Base-by-base conservation (phyloP, 2,888 invertebrate species). In the Baronia brevicornis region DNA sequence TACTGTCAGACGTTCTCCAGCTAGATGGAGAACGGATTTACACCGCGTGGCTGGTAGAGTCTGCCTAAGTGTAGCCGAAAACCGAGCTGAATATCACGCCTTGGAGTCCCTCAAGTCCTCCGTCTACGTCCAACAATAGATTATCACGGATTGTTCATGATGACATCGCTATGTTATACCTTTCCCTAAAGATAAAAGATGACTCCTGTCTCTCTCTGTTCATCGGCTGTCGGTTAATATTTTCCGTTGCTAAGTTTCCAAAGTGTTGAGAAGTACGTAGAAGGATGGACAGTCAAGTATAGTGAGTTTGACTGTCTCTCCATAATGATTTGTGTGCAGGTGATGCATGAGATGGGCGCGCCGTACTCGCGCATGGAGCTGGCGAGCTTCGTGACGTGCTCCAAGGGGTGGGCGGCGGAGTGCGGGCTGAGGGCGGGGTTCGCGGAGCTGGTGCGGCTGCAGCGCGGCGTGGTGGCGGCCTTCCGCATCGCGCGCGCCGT, bases 351-450 rank as follows among this genome's bases (percentile, higher is more conserved):
- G 68, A 90, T 98, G 93, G 97, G 97, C 0, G 85, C 88, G 5
- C 96, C 96, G 0, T 97, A 95, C 73, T 82, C 72, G 38, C 65
- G 84, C 21, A 89, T 96, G 89, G 96, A 97, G 72, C 77, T 98
- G 48, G 95, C 93, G 2, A 96, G 96, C 43, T 98, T 97, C 77
- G 91, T 95, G 90, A 96, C 97, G 2, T 90, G 92, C 29, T 97
- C 97, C 1, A 98, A 98, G 86, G 98, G 94, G 26, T 94, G 90
- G 71, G 90, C 93, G 86, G 93, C 91, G 30, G 97, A 97, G 69
- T 97, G 97, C 67, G 97, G 97, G 31, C 88, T 96, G 45, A 89
- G 97, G 34, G 95, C 96, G 11, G 98, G 97, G 5, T 97, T 94
- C 65, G 89, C 89, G 43, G 98, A 98, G 82, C 87, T 96, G 6